These are phyloP conservation scores for Dexiosoma caninum DNA, from an alignment of 2,888 invertebrate species.

Conservation along the genomic window DNA sequence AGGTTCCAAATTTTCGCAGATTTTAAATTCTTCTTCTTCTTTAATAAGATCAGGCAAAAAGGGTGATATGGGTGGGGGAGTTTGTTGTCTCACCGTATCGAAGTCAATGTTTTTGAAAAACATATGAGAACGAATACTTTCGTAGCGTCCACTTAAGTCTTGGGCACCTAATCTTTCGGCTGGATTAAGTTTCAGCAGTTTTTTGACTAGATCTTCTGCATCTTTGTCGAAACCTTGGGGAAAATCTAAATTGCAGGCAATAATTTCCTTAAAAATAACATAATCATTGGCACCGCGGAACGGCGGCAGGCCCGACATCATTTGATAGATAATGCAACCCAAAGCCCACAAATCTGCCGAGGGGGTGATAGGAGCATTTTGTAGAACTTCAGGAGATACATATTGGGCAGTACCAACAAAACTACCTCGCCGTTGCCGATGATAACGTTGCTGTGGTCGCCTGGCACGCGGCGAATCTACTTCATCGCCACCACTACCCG, in stretches of 20 bases:
- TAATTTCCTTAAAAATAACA: conserved; percentile 96
- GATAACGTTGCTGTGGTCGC: conserved; percentile 61
- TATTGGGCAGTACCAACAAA: conserved; percentile 99
- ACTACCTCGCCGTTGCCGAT: conserved; percentile 82
- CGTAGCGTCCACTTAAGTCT: conserved; percentile 85
- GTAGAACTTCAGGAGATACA: conserved; percentile 97
- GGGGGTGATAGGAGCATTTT: conserved; percentile 85
- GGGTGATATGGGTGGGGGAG: conserved; percentile 89
- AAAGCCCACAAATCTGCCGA: conserved; percentile 98
- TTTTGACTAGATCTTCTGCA: conserved; percentile 92
- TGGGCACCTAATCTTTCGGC: conserved; percentile 88
- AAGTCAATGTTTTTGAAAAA: conserved; percentile 92
- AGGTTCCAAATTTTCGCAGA: conserved; percentile 89
- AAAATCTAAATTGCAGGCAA: conserved; percentile 92
- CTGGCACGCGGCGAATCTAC: conserved; percentile 64
- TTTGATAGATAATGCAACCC: conserved; percentile 97
- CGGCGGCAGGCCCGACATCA: conserved; percentile 94
- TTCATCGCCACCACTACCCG: conserved; percentile 64
- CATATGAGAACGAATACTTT: conserved; percentile 89
- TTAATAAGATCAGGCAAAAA: conserved; percentile 85
- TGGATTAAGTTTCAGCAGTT: conserved; percentile 90
- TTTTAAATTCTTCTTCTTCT: conserved; percentile 84
- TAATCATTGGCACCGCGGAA: conserved; percentile 96
- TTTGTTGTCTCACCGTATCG: conserved; percentile 86
- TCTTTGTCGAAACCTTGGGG: conserved; percentile 92